Evolutionary conservation across 2,797 vertebrate species (phyloP).

Genomic region (Oceanodroma leucorhoa): DNA sequence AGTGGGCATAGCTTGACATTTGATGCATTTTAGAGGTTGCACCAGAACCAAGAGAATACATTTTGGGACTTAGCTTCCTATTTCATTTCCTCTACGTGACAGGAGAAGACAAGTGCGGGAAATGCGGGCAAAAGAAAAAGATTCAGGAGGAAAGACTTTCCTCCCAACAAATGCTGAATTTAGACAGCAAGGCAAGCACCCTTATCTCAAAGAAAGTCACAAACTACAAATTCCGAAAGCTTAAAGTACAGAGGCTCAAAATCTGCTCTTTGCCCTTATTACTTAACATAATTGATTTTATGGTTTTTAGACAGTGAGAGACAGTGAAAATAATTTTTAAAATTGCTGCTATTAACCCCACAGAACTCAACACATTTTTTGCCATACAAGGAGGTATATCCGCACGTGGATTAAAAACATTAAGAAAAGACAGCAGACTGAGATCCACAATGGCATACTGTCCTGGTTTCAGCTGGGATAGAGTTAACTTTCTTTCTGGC

Average conservation of each 20-base stretch:
- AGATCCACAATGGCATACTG: not conserved
- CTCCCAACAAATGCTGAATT: not conserved
- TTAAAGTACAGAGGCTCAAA: not conserved
- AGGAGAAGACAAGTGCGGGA: not conserved
- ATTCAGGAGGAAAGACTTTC: not conserved
- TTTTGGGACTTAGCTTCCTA: not conserved
- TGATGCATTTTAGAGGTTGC: slow-evolving; percentile 25
- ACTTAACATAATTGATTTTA: not conserved
- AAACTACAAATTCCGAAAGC: not conserved
- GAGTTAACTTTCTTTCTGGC: too few species aligned
- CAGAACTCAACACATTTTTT: not conserved
- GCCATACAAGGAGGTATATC: not conserved
- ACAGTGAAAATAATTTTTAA: not conserved
- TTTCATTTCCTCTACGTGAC: not conserved
- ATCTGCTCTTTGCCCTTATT: not conserved
- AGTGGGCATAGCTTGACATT: slow-evolving; percentile 36
- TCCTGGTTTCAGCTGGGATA: too few species aligned
- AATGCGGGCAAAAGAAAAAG: not conserved
- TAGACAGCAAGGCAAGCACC: not conserved
- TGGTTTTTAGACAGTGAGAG: not conserved
- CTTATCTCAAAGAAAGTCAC: not conserved
- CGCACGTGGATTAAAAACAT: not conserved
- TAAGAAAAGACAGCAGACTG: not conserved
- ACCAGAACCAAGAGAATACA: not conserved
- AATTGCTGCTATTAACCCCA: not conserved